Evolutionary conservation across 1,140 invertebrate species (phyloP).

Genomic region (Campoletis sonorensis): DNA sequence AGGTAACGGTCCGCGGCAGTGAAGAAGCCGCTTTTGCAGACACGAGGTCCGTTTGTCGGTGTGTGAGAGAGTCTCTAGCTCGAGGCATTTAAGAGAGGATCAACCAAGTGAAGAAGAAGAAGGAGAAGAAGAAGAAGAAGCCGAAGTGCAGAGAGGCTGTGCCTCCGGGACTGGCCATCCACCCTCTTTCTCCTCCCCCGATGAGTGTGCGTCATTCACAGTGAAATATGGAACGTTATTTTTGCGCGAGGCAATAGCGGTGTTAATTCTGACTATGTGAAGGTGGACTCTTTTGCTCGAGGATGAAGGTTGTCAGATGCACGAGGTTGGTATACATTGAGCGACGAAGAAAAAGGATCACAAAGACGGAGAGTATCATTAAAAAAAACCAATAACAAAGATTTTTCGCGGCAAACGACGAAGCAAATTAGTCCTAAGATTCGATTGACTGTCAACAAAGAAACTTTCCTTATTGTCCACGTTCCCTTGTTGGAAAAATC

Average conservation of each 20-base stretch:
- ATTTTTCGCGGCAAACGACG: too few relatives aligned
- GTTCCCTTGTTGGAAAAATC: too few relatives aligned
- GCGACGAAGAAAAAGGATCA: too few relatives aligned
- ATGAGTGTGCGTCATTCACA: conserved; percentile 47
- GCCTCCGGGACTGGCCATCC: conserved; percentile 43
- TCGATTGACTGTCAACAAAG: too few relatives aligned
- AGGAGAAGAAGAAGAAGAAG: conserved; percentile 39
- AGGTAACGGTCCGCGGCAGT: conserved; percentile 72
- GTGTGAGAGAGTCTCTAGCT: conserved; percentile 48
- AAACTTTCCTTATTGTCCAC: too few relatives aligned
- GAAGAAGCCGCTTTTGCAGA: conserved; percentile 65
- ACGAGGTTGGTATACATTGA: too few relatives aligned
- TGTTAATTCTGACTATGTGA: neutral
- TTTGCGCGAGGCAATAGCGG: neutral
- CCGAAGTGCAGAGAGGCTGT: conserved; percentile 12
- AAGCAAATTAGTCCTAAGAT: too few relatives aligned
- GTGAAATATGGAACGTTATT: conserved; percentile 54
- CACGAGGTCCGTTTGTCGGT: conserved; percentile 62
- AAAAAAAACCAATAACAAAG: too few relatives aligned
- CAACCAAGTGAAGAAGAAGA: conserved; percentile 7
- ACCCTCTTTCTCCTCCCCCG: conserved; percentile 24
- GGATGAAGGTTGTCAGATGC: neutral
- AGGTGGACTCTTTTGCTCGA: neutral
- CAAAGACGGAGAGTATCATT: too few relatives aligned
- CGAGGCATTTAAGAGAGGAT: conserved; percentile 44